Base-by-base conservation (phyloP, 2,113 vertebrate genomes). In the Campylomormyrus tamandua region DNA sequence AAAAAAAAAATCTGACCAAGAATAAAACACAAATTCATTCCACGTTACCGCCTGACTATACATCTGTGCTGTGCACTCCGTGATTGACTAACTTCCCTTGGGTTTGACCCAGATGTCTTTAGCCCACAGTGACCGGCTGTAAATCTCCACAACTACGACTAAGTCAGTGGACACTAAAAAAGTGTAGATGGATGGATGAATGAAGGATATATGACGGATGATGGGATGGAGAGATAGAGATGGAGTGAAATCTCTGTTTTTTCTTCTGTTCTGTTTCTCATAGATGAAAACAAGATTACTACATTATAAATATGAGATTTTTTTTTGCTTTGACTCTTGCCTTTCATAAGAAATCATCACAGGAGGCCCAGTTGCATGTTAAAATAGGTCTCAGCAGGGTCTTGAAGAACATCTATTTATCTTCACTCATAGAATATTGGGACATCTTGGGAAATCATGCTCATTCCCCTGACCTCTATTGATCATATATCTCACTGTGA, bases 271-370 rank as follows among this genome's bases (percentile, higher is more conserved):
- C 80, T n/a, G 3, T 48, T 48, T 24, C 45, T 24, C 83, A 24
- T n/a, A n/a, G 21, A 84, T 84, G 39, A 84, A 84, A 84, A n/a
- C 45, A 46, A 48, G 39, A 48, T 48, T 84, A 84, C 42, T 84
- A 46, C 45, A 48, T 46, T 84, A 46, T n/a, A 84, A 84, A 84
- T 48, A 84, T n/a, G 42, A 84, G 8, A 84, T 39, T 42, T 42
- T 42, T 21, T 21, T 39, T 45, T 42, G 31, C 42, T 84, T 84
- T 84, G 80, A 83, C 8, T 84, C 83, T 21, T 13, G 39, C 90
- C 90, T 93, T 92, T 91, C 92, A 90, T 90, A 90, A 89, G 89
- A 90, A 91, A 92, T 91, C 90, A 93, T 92, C 46, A 88, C 58
- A 84, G 89, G 83, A 39, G 88, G 62, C 53, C 11, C 5, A 19